Base-by-base conservation (phyloP, 2,113 vertebrate species). In the Passer montanus region DNA sequence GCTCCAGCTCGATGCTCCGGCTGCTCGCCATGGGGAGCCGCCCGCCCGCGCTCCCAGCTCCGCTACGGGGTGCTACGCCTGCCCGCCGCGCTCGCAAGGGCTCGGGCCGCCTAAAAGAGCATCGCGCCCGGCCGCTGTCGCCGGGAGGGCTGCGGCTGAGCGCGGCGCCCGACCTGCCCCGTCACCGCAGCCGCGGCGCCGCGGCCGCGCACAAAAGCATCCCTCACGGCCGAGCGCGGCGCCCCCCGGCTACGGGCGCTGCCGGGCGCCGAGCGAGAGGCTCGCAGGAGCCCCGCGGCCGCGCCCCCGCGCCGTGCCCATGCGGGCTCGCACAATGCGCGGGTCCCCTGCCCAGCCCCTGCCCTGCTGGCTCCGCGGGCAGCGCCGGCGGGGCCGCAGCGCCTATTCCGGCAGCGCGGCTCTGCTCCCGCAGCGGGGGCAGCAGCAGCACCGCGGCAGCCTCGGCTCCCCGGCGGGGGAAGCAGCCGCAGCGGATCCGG, bases 1-100 rank as follows among this genome's bases (percentile, higher is more conserved):
- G 99, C 94, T 99, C 99, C 94, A 99, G 98, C 95, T 99, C 99
- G 46, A 99, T 98, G 86, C 98, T 99, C 96, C 99, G 98, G 86
- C 69, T 98, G 97, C 98, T 98, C 46, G 98, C 98, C 96, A 99
- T 99, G 96, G 97, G 31, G 37, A 87, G 27, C 72, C 21, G 78
- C 76, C 78, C 1, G 55, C 52, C 23, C 4, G 31, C 33, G 52
- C 15, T 62, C 69, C 33, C 82, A 4, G 66, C 21, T 53, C 44
- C 46, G 26, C 28, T 14, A 37, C 69, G 22, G 15, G 39, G 59
- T 6, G 27, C 72, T 58, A 17, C 58, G 52, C 62, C 58, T 2
- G 28, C 37, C 28, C 59, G 53, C 69, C 20, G 18, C 20, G 41
- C 47, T 46, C 1, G 21, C 64, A n/a, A 83, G 10, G 31, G 39